Base-by-base conservation (phyloP, 2,797 vertebrate species). In the Picus viridis region DNA sequence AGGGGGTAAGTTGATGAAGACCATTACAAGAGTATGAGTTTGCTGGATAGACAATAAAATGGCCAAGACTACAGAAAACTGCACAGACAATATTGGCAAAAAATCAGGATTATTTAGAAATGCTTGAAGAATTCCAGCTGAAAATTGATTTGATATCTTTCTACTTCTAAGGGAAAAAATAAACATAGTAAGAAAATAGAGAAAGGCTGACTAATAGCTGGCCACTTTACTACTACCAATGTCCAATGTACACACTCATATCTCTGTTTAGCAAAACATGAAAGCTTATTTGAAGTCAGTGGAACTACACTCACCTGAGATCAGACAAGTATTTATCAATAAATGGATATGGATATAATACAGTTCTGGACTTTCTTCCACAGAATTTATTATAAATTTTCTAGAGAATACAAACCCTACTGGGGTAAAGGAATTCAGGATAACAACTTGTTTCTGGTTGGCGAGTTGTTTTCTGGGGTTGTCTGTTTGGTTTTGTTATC, bases 141-240 rank as follows among this genome's bases (percentile, higher is more conserved):
- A 81, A 96, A 67, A 94, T 86, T 81, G 63, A 47, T 27, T 91
- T 56, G 8, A 61, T 86, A 88, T 41, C 39, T 94, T 81, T 85
- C 71, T 76, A 54, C 13, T 91, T 90, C 56, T 84, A 91, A 92
- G 69, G 71, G 84, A 74, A 68, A 65, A 53, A 77, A 49, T 82
- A 79, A 73, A 68, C 34, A 39, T 43, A 71, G 20, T 65, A 75
- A 62, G n/a, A 91, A 68, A 22, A 61, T 34, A 64, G 4, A 20
- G 43, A 83, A 82, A 92, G 22, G 7, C 30, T 32, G 13, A 62
- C 13, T 65, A 69, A 29, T 2, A 56, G 9, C 32, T 34, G 10
- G 20, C 57, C 23, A 65, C 41, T 83, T 92, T 54, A 77, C 62
- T 24, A 22, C 19, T 54, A 68, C 69, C 45, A 89, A 72, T 49